Conservation (phyloP, 2,797 vertebrate genomes). For the Hapalemur alaotrensis region DNA sequence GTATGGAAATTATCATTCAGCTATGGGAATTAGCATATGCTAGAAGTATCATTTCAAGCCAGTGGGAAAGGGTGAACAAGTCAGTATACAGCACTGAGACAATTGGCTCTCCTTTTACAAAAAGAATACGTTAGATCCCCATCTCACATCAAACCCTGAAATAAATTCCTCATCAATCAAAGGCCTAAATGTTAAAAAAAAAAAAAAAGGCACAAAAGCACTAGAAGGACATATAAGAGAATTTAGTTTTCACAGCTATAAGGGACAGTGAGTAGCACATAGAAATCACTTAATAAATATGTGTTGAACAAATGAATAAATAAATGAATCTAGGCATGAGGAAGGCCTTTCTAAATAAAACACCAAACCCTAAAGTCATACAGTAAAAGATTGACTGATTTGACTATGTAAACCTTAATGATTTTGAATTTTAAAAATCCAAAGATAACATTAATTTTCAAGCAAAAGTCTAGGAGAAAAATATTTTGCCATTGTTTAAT, state of each 20-base stretch:
- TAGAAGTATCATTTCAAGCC: not conserved
- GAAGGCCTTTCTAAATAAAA: not conserved
- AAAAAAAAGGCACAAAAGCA: not conserved
- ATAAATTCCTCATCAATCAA: not conserved
- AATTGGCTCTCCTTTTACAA: not conserved
- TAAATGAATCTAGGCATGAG: not conserved
- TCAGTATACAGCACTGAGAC: not conserved
- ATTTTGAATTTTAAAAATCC: not conserved
- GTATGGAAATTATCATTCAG: not conserved
- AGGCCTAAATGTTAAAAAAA: not conserved
- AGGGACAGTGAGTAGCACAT: not conserved
- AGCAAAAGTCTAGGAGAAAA: not conserved
- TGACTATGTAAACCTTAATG: not conserved
- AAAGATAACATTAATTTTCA: not conserved
- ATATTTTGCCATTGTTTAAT: not conserved
- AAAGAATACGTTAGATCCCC: not conserved
- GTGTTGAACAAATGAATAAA: not conserved
- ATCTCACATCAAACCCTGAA: not conserved
- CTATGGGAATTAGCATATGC: not conserved
- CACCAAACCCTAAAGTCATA: not conserved
- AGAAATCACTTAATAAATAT: not conserved
- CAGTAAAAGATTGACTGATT: not conserved
- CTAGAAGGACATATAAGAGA: not conserved
- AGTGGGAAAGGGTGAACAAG: not conserved
- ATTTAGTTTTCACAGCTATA: not conserved